phyloP scores from a whole-genome alignment of 2,888 invertebrate genomes.

The Nudaria mundana region DNA sequence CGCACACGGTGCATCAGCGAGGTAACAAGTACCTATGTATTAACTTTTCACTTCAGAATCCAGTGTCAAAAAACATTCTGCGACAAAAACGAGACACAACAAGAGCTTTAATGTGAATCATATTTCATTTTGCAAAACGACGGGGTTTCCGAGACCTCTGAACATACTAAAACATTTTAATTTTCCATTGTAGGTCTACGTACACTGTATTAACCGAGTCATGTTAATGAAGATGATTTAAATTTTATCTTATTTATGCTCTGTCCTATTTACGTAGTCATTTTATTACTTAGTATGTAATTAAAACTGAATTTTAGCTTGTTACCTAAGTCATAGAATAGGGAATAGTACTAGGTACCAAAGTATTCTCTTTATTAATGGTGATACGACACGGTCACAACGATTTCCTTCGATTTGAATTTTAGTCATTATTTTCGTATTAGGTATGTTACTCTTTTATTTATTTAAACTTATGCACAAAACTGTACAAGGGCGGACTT shows the following conservation, averaged over 20 bases:
- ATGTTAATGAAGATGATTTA: slow-evolving; percentile 50
- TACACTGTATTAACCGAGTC: slow-evolving; percentile 51
- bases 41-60: too few species aligned
- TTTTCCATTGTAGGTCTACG: slow-evolving; percentile 45
- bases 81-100: slow-evolving; percentile 68
- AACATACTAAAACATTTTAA: slow-evolving; percentile 45
- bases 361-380: too few species aligned
- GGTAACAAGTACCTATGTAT: too few species aligned
- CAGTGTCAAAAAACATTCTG: slow-evolving; percentile 52
- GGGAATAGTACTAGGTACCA: too few species aligned
- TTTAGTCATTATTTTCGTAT: too few species aligned
- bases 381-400: too few species aligned
- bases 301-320: not conserved
- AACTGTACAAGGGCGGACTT: too few species aligned
- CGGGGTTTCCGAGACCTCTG: slow-evolving; percentile 56
- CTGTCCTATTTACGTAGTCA: slow-evolving; percentile 19
- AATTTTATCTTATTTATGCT: slow-evolving; percentile 31
- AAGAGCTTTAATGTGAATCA: slow-evolving; percentile 71
- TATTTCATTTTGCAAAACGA: slow-evolving; percentile 64
- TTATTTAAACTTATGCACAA: too few species aligned
- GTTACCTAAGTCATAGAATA: too few species aligned
- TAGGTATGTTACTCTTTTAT: too few species aligned
- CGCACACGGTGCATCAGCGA: slow-evolving; percentile 29
- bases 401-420: too few species aligned
- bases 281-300: slow-evolving; percentile 16